A percentile compares a stretch with the other conserved stretches of the same genome.
These are phyloP conservation scores for Protobothrops mucrosquamatus DNA, from an alignment of 2,113 vertebrate species.

Conservation along the genomic window DNA sequence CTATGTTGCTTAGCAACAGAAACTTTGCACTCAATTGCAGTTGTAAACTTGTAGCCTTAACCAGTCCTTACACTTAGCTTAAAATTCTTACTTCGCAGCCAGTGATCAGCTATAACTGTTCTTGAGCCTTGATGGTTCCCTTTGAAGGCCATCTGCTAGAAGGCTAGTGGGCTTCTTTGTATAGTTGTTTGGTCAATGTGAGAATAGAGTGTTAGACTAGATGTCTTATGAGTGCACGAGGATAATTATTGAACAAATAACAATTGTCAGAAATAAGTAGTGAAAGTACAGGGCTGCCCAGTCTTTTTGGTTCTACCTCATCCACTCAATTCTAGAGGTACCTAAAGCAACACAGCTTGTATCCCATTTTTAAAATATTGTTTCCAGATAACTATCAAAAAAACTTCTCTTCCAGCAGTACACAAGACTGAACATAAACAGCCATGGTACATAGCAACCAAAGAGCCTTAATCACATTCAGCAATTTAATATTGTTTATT, in stretches of 20 bases:
- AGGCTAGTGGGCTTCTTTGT: background rate
- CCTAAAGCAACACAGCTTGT: background rate
- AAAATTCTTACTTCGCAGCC: background rate
- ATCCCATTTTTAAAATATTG: background rate
- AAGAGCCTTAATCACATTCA: background rate
- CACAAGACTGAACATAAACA: background rate
- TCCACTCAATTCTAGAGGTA: background rate
- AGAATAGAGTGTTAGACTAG: background rate
- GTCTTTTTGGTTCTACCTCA: background rate
- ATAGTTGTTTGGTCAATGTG: background rate
- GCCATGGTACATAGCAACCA: background rate
- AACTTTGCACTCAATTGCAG: background rate
- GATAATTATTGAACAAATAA: background rate
- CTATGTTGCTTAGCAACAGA: background rate
- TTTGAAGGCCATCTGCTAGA: background rate
- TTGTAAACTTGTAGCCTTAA: background rate
- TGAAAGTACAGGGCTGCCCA: background rate
- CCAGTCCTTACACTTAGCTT: background rate
- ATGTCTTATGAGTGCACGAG: background rate
- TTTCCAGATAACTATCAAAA: background rate
- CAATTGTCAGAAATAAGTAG: background rate
- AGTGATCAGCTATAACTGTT: background rate
- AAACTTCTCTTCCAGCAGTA: background rate
- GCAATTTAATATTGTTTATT: background rate
- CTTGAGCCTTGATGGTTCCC: background rate